Base-by-base conservation (phyloP, 2,113 vertebrate genomes). In the Callipepla californica region DNA sequence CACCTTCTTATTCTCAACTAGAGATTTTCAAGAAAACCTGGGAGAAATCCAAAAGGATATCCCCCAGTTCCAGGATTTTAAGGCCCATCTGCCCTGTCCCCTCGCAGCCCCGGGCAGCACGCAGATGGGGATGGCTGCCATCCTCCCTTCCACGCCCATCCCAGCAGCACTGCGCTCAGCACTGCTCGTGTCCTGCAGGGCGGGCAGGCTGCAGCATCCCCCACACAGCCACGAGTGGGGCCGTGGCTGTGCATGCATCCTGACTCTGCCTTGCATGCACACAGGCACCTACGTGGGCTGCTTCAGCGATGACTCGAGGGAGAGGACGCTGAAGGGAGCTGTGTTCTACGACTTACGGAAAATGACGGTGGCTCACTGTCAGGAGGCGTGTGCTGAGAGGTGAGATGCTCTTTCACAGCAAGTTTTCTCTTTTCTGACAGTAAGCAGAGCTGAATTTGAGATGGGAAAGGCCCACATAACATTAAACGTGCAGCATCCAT, bases 291-390 rank as follows among this genome's bases (percentile, higher is more conserved):
- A 99, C 74, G 21, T 99, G 2, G 99, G 99, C 18, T 99, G 99
- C 96, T 99, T 99, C 96, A 94, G 98, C 11, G 98, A 99, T 0
- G 98, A 98, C 2, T 97, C 97, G 6, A 98, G 96, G n/a, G 98
- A 99, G 30, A 98, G 97, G 34, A 98, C 98, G 1, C 97, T 99
- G 94, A 99, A 98, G 91, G 99, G 99, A 73, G 98, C 98, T 3
- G 98, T 99, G 92, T 99, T 99, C 85, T 99, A 99, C n/a, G 99
- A 99, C 96, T 97, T 99, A 93, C 98, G 99, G 51, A 99, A 99
- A 97, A 99, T 99, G 99, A 99, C 99, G 7, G 97, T 98, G 61
- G 93, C 98, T 78, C 98, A 99, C 95, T 99, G 99, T 96, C 99
- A 99, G 86, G 98, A 99, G 65, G 99, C 99, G 55, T 99, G 99